Evolutionary conservation across 2,888 invertebrate genomes (phyloP), one percentile per base, ranked within the genome.

Genomic region (Heterodera filipjevi): DNA sequence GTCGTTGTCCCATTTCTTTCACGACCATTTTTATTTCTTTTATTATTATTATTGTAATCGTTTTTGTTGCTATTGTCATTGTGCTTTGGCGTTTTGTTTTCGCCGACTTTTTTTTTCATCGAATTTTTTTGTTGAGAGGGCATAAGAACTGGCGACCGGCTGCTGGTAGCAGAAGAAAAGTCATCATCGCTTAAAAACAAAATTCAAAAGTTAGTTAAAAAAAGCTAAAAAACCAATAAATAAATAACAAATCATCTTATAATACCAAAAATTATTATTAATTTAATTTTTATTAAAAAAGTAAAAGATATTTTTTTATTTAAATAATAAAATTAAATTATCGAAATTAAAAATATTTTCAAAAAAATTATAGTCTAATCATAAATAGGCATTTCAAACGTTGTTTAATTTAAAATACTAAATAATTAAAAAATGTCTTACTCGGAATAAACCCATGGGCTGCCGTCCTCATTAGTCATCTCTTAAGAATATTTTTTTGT

Each of bases 381-480:
- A 53, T 53, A 53, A n/a, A 53, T 22, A 22, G 19, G 5, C 2
- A n/a, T n/a, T n/a, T n/a, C n/a, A n/a, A n/a, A n/a, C n/a, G n/a
- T 53, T 53, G 19, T 22, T 3, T 16, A 49, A 27, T 27, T 59
- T n/a, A 59, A 59, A 10, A 59, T n/a, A n/a, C n/a, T n/a, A 27
- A 27, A 59, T n/a, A 8, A 10, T 27, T n/a, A 0, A 59, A 59
- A 59, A 59, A 59, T 27, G 10, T 22, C 16, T 59, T 59, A 59
- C 59, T 59, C 59, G 10, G 59, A 59, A 59, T 59, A 59, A 59
- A 59, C 22, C 59, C 59, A 59, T n/a, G 59, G 59, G 59, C 27
- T 27, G 3, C 59, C 59, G n/a, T 59, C 59, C n/a, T 59, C 59
- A 59, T 59, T 59, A 10, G 59, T 59, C 59, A 27, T 68, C 68